Evolutionary conservation across 2,113 vertebrate genomes (phyloP).

Genomic region (Sturnira hondurensis): DNA sequence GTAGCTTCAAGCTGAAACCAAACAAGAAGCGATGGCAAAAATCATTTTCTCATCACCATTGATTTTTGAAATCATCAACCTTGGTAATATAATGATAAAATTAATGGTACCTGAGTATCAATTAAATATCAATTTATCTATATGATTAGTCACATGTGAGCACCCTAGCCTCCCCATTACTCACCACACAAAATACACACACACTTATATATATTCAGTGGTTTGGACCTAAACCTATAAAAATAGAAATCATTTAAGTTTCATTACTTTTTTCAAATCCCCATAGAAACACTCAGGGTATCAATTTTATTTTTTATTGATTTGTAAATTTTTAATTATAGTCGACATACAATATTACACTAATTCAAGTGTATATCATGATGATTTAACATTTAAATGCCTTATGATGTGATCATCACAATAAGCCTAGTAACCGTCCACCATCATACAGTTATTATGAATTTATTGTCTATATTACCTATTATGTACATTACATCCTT

Average conservation of each 20-base stretch:
- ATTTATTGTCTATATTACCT: not conserved
- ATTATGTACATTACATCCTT: not conserved
- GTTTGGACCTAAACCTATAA: not conserved
- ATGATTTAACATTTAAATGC: not conserved
- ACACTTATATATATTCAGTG: not conserved
- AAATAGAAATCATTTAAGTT: not conserved
- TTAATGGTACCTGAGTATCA: not conserved
- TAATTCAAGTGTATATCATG: not conserved
- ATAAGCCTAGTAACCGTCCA: not conserved
- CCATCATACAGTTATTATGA: not conserved
- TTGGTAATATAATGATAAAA: not conserved
- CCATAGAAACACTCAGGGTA: not conserved
- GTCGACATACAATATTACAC: not conserved
- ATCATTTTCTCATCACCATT: not conserved
- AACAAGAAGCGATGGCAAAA: not conserved
- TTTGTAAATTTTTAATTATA: not conserved
- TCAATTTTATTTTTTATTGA: not conserved
- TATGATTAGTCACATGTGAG: not conserved
- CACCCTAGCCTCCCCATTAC: not conserved
- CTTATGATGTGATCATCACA: not conserved
- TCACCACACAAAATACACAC: rapidly evolving
- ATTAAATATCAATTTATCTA: not conserved
- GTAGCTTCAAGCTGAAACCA: not conserved
- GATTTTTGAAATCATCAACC: not conserved
- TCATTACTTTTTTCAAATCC: not conserved